Percentiles rank a stretch among this genome's conserved stretches.
These are phyloP conservation scores for Gallinago paraguaiae DNA, from an alignment of 2,113 vertebrate genomes.

Conservation along the genomic window DNA sequence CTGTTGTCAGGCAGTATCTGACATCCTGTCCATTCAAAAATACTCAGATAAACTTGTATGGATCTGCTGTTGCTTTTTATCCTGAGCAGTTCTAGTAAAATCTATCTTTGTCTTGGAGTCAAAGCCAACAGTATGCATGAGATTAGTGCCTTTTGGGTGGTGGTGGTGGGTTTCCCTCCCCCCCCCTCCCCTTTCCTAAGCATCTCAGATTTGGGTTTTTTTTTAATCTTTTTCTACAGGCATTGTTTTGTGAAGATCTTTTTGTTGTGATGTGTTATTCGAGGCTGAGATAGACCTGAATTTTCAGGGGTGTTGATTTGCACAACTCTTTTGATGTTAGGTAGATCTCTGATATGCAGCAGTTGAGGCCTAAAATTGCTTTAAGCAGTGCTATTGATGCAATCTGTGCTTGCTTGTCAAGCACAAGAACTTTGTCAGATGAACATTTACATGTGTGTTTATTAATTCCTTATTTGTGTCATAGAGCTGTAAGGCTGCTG, in stretches of 20 bases:
- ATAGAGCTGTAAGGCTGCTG: not conserved
- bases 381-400: not conserved
- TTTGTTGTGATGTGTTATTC: not conserved
- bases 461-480: not conserved
- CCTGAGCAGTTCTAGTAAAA: not conserved
- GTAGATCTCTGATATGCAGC: not conserved
- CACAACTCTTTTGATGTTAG: not conserved
- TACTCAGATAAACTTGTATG: not conserved
- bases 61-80: not conserved
- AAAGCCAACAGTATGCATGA: not conserved
- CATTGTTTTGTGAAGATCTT: not conserved
- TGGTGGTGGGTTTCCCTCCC: accelerated
- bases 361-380: not conserved
- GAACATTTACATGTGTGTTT: not conserved
- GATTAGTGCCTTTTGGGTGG: not conserved
- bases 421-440: not conserved
- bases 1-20: constrained; percentile 54
- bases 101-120: not conserved
- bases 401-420: not conserved
- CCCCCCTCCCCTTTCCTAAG: not conserved
- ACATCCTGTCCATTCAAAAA: constrained; percentile 52
- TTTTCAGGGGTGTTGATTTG: not conserved
- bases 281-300: not conserved
- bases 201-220: not conserved
- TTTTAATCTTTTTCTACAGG: not conserved